Evolutionary conservation across 2,888 invertebrate genomes (phyloP).

Genomic region (Trichopoda pennipes): DNA sequence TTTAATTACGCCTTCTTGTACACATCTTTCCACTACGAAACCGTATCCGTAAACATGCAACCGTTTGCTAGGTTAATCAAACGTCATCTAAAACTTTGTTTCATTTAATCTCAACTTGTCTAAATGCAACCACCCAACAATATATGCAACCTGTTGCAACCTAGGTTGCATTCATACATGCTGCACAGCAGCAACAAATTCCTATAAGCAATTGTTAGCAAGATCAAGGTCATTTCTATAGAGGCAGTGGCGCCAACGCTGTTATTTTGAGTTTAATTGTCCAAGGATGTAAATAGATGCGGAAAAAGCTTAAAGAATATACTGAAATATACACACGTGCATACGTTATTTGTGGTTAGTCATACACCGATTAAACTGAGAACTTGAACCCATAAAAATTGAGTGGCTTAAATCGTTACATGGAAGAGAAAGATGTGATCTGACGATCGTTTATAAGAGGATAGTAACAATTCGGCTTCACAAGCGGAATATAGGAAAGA

Average conservation of each 20-base stretch:
- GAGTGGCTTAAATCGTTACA: too few relatives aligned
- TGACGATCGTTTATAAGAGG: too few relatives aligned
- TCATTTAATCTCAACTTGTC: neutral
- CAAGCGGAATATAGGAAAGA: too few relatives aligned
- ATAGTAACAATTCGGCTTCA: too few relatives aligned
- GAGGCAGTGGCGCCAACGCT: neutral
- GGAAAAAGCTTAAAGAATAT: too few relatives aligned
- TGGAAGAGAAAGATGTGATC: too few relatives aligned
- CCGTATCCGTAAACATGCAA: conserved; percentile 1
- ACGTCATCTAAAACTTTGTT: conserved; percentile 34
- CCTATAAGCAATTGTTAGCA: conserved; percentile 1
- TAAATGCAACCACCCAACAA: neutral
- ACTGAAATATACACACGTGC: too few relatives aligned
- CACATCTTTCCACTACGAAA: neutral
- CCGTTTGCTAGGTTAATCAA: conserved; percentile 24
- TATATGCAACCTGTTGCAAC: conserved; percentile 29
- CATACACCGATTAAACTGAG: too few relatives aligned
- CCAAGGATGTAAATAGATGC: too few relatives aligned
- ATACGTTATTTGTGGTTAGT: too few relatives aligned
- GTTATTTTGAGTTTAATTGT: neutral
- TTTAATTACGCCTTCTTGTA: neutral
- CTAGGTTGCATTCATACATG: conserved; percentile 35
- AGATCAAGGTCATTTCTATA: conserved; percentile 49
- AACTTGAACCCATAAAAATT: too few relatives aligned
- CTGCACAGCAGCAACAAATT: conserved; percentile 1